Conservation (phyloP, 2,113 vertebrate species). For the Pipra filicauda region DNA sequence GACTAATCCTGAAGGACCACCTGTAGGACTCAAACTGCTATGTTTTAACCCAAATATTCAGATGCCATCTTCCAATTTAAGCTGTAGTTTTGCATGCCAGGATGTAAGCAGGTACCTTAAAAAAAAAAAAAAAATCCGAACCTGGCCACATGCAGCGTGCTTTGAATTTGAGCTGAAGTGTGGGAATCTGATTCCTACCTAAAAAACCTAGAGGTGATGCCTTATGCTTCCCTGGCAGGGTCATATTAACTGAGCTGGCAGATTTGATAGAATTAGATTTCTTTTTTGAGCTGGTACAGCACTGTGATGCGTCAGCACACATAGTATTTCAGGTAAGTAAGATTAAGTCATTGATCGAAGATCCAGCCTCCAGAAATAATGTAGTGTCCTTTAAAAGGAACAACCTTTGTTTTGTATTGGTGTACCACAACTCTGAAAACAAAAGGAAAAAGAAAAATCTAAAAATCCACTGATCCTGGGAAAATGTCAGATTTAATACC, state of each 20-base stretch:
- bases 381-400: neutral
- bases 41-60: neutral
- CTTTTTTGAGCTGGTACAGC: neutral
- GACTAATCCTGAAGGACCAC: neutral
- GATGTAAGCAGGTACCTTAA: neutral
- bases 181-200: neutral
- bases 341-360: slow-evolving; percentile 27
- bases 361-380: neutral
- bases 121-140: neutral
- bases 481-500: neutral
- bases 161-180: neutral
- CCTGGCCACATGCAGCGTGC: accelerated
- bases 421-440: neutral
- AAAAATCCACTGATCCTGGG: neutral
- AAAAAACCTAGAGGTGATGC: neutral
- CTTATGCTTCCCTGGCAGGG: neutral
- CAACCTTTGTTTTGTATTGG: neutral
- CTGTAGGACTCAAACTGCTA: neutral
- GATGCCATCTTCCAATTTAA: neutral
- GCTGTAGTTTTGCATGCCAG: neutral
- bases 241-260: slow-evolving; percentile 47
- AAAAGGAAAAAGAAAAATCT: neutral
- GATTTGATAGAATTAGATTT: slow-evolving; percentile 42
- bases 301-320: slow-evolving; percentile 46
- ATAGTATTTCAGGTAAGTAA: slow-evolving; percentile 26